A percentile compares a stretch with the other conserved stretches of the same genome.
phyloP scores from a whole-genome alignment of 35 echinoderm and acorn worm species.

The Lytechinus pictus region DNA sequence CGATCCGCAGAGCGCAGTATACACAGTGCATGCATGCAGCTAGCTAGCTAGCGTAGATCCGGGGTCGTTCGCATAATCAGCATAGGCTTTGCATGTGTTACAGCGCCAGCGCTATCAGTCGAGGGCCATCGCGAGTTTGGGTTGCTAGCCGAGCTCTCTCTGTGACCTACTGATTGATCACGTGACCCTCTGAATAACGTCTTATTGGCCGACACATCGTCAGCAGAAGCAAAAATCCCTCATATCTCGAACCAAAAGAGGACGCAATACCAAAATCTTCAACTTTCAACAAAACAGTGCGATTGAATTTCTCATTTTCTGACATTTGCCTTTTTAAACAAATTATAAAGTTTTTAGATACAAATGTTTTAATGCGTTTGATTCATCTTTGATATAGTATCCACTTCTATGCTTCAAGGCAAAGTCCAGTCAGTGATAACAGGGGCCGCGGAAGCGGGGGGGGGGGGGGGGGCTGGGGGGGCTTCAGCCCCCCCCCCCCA shows the following conservation, averaged over 20 bases:
- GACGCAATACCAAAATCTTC: neutral
- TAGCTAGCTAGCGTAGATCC: neutral
- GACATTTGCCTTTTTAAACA: neutral
- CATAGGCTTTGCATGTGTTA: conserved; percentile 47
- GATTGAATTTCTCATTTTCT: neutral
- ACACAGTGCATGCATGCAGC: neutral
- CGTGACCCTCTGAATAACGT: neutral
- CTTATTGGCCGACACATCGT: neutral
- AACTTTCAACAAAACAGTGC: too few relatives aligned
- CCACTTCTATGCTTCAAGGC: too few relatives aligned
- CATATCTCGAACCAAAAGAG: neutral
- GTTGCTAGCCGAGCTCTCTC: conserved; percentile 40
- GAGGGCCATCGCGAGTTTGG: conserved; percentile 26
- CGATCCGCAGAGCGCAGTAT: neutral
- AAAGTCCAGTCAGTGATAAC: too few relatives aligned
- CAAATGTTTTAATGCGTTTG: too few relatives aligned
- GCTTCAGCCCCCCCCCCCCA: too few relatives aligned
- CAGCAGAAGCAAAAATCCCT: neutral
- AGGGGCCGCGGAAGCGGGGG: too few relatives aligned
- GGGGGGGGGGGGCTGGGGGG: too few relatives aligned
- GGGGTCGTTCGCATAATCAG: neutral
- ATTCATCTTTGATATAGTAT: too few relatives aligned
- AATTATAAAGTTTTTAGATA: neutral
- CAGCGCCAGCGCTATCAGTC: neutral
- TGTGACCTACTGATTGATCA: conserved; percentile 27